Evolutionary conservation across 1,140 invertebrate species (phyloP), one percentile per base, ranked within the genome.

Genomic region (Aphaenogaster floridana): DNA sequence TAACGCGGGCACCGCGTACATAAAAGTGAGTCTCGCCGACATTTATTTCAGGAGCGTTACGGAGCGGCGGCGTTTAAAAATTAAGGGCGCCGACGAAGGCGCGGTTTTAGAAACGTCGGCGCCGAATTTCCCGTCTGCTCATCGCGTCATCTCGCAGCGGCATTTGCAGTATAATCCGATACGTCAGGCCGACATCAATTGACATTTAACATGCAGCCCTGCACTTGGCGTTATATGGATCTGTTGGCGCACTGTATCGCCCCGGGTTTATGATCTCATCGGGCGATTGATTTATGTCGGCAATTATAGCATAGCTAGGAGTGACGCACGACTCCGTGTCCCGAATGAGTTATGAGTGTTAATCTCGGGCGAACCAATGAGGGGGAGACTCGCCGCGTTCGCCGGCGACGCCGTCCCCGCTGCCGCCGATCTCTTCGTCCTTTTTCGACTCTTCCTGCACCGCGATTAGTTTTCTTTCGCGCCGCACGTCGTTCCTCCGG

Each of bases 261-360:
- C 93, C 92, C 90, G 93, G 93, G 95, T 95, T 95, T 95, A 95
- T 95, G 95, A 95, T 95, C 94, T 95, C 95, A 95, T 95, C 94
- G 93, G 91, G 64, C 94, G 93, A 95, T 95, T 95, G 95, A 95
- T 95, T 95, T 95, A 95, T 95, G 94, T 93, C 94, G 94, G 94
- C 94, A 95, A 95, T 95, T 95, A 95, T 95, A 93, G 94, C 94
- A 92, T 94, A 92, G 93, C 93, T 94, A 93, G 92, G 93, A 95
- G 93, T 95, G 94, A 95, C 94, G 93, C 93, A 94, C 93, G 92
- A 91, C 92, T 92, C 86, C 93, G 93, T 92, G 93, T 95, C 92
- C 91, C 63, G 92, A 94, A 95, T 95, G 95, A 95, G 92, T 95
- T 95, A 95, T 95, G 93, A 93, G 93, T 94, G 94, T 94, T 95